Percentiles rank a stretch among this genome's conserved stretches.
Conservation (phyloP, 1,140 invertebrate species). For the Micrasema longulum region DNA sequence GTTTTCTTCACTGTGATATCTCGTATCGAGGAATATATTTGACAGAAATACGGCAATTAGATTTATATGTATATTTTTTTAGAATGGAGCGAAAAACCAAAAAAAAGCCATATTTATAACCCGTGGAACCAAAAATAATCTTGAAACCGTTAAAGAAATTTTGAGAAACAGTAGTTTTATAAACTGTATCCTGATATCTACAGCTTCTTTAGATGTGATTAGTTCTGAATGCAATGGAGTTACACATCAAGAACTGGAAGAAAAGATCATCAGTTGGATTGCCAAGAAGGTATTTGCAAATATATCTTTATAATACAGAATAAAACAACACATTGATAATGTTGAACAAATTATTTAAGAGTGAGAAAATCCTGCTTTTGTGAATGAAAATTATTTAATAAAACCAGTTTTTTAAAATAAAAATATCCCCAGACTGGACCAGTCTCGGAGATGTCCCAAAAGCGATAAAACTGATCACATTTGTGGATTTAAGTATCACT, state of each 20-base stretch:
- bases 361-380: no score
- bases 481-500: no score
- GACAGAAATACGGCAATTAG: no score
- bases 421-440: no score
- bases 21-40: no score
- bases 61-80: constrained; percentile 45
- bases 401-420: no score
- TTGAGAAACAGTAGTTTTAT: constrained; percentile 69
- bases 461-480: neutral
- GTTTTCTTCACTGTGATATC: no score
- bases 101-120: constrained; percentile 73
- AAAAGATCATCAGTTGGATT: constrained; percentile 60
- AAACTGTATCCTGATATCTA: constrained; percentile 70
- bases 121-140: constrained; percentile 64
- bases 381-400: no score
- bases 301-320: no score
- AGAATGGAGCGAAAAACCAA: constrained; percentile 61
- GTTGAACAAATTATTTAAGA: no score
- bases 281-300: constrained; percentile 57
- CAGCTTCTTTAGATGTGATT: constrained; percentile 61
- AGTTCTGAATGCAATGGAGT: constrained; percentile 60
- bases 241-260: constrained; percentile 58
- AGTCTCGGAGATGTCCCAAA: no score
- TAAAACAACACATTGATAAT: no score
- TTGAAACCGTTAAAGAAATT: constrained; percentile 67